Base-by-base conservation (phyloP, 2,113 vertebrate genomes). In the Oreochromis niloticus region DNA sequence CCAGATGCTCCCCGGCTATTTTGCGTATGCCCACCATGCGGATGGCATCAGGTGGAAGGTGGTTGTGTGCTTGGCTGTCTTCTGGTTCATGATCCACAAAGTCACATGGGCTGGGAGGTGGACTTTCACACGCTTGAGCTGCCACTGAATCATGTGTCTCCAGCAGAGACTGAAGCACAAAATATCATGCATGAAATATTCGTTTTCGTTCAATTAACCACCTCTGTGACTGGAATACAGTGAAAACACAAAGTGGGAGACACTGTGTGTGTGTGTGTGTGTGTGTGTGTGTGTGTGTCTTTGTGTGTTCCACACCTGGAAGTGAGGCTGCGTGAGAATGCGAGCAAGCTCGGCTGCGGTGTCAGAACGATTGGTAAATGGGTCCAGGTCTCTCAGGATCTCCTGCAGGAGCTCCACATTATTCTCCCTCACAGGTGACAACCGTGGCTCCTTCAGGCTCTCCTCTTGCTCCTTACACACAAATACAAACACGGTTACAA, bases 1-100 rank as follows among this genome's bases (percentile, higher is more conserved):
- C 98, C 98, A 99, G 96, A 93, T 98, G 98, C 85, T 99, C 98
- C 10, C 98, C 98, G 0, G 97, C 96, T 0, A 97, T 97, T 91
- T 98, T 99, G 75, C 98, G 98, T 88, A 99, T 97, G 85, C 98
- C 98, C 96, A 99, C 98, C 98, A 99, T 99, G 87, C 98, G 97
- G 59, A 99, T 96, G 0, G 98, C 97, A 1, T 99, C 98, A 0
- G 98, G 96, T 5, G 97, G 97, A 4, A 97, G 96, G 0, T 97
- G 95, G 90, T 86, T 97, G 95, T 59, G 81, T 2, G 86, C 79
- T 52, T 81, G 86, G 36, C 78, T 73, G 17, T 96, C 93, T 8
- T 94, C 93, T 88, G 93, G 5, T 92, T 95, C 39, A 22, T 95
- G 84, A 13, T 97, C 98, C 93, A 97, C 95, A 36, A 93, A 92